These are phyloP conservation scores for Athene cunicularia DNA, from an alignment of 2,113 vertebrate genomes.

Conservation along the genomic window DNA sequence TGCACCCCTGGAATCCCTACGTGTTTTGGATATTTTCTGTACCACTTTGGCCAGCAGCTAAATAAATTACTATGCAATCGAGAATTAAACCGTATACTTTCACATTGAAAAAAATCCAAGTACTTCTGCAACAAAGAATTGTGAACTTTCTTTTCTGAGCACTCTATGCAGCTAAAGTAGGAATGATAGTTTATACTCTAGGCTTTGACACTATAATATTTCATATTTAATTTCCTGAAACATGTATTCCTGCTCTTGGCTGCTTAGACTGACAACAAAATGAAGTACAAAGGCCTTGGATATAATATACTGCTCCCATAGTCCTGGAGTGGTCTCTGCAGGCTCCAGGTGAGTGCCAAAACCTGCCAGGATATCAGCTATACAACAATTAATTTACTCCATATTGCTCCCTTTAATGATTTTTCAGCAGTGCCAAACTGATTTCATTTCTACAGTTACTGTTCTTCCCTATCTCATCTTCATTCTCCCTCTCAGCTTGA, in stretches of 20 bases:
- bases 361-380: background rate
- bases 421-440: background rate
- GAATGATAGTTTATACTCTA: background rate
- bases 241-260: background rate
- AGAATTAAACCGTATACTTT: background rate
- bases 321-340: background rate
- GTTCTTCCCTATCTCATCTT: constrained; percentile 20
- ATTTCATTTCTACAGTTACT: constrained; percentile 4
- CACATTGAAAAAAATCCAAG: background rate
- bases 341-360: constrained; percentile 26
- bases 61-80: background rate
- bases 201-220: constrained; percentile 6
- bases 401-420: constrained; percentile 25
- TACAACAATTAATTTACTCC: constrained; percentile 45
- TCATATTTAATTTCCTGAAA: constrained; percentile 48
- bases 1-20: background rate
- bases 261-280: constrained; percentile 10
- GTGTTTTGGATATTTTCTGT: background rate
- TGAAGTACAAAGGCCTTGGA: constrained; percentile 20
- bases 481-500: constrained; percentile 36
- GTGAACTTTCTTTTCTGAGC: background rate
- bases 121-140: background rate
- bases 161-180: background rate
- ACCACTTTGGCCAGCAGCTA: background rate
- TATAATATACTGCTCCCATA: constrained; percentile 1